phyloP scores from a whole-genome alignment of 2,113 vertebrate genomes.

The Chrysochloris asiatica region DNA sequence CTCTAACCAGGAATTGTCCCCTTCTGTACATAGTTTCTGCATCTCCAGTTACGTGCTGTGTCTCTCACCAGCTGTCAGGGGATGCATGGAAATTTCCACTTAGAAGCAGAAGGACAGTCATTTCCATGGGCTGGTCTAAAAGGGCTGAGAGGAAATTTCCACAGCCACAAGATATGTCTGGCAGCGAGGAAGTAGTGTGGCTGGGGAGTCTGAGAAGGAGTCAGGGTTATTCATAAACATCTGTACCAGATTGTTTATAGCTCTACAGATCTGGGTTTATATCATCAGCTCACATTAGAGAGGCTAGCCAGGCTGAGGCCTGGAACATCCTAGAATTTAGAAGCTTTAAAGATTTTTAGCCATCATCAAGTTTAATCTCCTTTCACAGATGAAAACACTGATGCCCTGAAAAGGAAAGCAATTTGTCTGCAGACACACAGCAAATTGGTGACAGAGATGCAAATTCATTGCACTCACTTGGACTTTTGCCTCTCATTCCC shows the following conservation, averaged over 20 bases:
- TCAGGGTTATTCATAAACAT: not conserved
- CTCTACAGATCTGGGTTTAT: not conserved
- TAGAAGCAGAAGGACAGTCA: slow-evolving; percentile 4
- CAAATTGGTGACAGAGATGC: not conserved
- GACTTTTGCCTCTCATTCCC: not conserved
- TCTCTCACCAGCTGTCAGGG: slow-evolving; percentile 24
- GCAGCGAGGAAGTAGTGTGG: not conserved
- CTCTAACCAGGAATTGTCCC: not conserved
- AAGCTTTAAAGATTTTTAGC: not conserved
- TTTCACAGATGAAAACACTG: not conserved
- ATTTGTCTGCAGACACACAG: not conserved
- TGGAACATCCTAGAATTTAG: not conserved
- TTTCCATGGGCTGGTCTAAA: not conserved
- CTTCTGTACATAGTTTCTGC: not conserved
- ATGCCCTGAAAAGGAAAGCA: not conserved
- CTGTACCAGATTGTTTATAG: not conserved
- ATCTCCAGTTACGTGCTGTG: not conserved
- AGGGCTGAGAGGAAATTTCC: slow-evolving; percentile 67
- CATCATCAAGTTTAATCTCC: not conserved
- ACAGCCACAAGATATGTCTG: not conserved
- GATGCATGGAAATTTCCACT: slow-evolving; percentile 66
- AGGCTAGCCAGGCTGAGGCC: not conserved
- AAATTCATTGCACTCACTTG: not conserved
- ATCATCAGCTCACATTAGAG: not conserved
- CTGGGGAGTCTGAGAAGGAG: not conserved